Evolutionary conservation across 1,140 invertebrate genomes (phyloP).

Genomic region (Hesperophylax magnus): DNA sequence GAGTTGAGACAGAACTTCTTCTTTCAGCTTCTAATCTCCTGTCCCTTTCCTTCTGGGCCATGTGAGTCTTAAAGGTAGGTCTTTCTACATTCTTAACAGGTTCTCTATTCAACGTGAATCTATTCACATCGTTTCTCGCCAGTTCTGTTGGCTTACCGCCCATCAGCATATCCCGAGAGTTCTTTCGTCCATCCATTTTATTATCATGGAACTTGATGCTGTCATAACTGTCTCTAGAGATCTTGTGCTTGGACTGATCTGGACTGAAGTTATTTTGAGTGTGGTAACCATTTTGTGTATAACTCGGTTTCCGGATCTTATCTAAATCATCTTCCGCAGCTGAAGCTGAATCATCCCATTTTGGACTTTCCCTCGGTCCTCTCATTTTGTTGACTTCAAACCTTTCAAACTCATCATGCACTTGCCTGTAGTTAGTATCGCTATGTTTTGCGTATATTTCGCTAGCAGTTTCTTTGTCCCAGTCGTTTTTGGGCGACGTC

Average conservation of each 20-base stretch:
- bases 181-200: conserved; percentile 67
- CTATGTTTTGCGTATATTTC: conserved; percentile 55
- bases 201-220: conserved; percentile 60
- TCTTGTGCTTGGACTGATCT: conserved; percentile 47
- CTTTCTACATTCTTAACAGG: conserved; percentile 65
- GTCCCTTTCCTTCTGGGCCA: conserved; percentile 73
- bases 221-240: conserved; percentile 63
- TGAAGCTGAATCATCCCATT: conserved; percentile 53
- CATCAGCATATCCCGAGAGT: conserved; percentile 68
- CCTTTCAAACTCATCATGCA: conserved; percentile 67
- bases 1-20: conserved; percentile 81
- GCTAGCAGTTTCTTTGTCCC: conserved; percentile 55
- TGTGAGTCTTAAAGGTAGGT: conserved; percentile 78
- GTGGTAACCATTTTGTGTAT: conserved; percentile 49
- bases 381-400: conserved; percentile 61
- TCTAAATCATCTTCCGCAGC: conserved; percentile 51
- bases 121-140: conserved; percentile 64
- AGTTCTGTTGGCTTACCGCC: conserved; percentile 65
- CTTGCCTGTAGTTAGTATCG: conserved; percentile 49
- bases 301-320: conserved; percentile 44
- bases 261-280: conserved; percentile 44
- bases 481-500: conserved; percentile 53
- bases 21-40: conserved; percentile 80
- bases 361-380: conserved; percentile 49
- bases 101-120: conserved; percentile 62